Base-by-base conservation (phyloP, 2,888 invertebrate genomes). In the Agriopis aurantiaria region DNA sequence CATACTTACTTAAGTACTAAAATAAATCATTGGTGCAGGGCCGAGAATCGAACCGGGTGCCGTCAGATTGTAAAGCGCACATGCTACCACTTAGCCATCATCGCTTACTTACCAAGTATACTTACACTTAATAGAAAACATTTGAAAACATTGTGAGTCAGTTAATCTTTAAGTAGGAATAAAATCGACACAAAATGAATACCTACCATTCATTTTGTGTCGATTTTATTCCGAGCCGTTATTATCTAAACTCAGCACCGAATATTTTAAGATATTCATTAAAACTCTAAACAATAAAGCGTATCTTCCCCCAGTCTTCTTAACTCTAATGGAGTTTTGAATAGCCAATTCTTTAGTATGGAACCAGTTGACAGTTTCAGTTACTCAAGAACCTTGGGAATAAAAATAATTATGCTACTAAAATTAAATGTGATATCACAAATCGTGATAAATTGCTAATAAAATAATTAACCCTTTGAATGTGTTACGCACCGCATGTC, bases 241-340 rank as follows among this genome's bases (percentile, higher is more conserved):
- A n/a, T 53, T 60, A 41, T 65, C 61, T 46, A 33, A 63, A 64
- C 46, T 65, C 56, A 61, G 56, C 51, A n/a, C n/a, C 23, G 56
- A 68, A 64, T 62, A 70, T 61, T 68, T 67, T 68, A 59, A 72
- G 70, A 70, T 73, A 75, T 74, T 75, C 73, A 75, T 77, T 75
- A 74, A 74, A 74, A 66, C 66, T 61, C 64, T 73, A 68, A 74
- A 74, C 73, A 72, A 75, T 74, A 69, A 65, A 68, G 68, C 72
- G 65, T 74, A 72, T 74, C 74, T 71, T 67, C 70, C 62, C 66
- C 62, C 52, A 62, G 71, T 55, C 69, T 72, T 70, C 73, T 74
- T 70, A 71, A 75, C 71, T 73, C 69, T 75, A 75, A 76, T 77
- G 77, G 77, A 77, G 74, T 76, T 75, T 73, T 71, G 66, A 75